Conservation (phyloP, 2,113 vertebrate species). For the Coturnix japonica region DNA sequence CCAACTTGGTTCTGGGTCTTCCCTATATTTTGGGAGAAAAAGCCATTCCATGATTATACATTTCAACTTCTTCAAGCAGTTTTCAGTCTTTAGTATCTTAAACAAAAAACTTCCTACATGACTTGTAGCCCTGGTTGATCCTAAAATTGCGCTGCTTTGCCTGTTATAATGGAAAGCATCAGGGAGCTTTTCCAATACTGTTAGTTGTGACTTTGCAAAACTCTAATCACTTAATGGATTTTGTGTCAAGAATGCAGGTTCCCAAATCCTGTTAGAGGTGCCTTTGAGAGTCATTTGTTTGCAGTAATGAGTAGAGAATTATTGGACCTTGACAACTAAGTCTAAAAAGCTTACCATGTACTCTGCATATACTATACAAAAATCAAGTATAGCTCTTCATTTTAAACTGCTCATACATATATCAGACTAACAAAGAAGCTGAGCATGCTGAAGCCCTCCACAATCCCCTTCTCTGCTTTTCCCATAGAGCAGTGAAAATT, state of each 20-base stretch:
- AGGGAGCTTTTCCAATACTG: background rate
- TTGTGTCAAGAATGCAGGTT: background rate
- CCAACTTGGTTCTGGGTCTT: background rate
- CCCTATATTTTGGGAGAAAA: background rate
- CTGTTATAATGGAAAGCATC: background rate
- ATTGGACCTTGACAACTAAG: background rate
- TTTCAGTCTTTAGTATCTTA: background rate
- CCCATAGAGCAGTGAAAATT: background rate
- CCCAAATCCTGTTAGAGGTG: background rate
- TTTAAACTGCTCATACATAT: rapidly evolving
- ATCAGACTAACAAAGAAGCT: background rate
- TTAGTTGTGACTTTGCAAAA: background rate
- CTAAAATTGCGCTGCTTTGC: background rate
- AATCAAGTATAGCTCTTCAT: background rate
- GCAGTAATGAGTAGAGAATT: background rate
- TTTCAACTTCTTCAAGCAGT: background rate
- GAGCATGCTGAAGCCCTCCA: background rate
- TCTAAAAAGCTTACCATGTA: background rate
- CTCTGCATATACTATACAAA: background rate
- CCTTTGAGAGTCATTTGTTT: background rate
- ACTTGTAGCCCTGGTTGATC: background rate
- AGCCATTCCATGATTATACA: too few species aligned
- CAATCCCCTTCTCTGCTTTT: background rate
- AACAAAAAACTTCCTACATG: background rate
- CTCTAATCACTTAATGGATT: background rate